Evolutionary conservation across 2,113 vertebrate species (phyloP).

Genomic region (Pandion haliaetus): DNA sequence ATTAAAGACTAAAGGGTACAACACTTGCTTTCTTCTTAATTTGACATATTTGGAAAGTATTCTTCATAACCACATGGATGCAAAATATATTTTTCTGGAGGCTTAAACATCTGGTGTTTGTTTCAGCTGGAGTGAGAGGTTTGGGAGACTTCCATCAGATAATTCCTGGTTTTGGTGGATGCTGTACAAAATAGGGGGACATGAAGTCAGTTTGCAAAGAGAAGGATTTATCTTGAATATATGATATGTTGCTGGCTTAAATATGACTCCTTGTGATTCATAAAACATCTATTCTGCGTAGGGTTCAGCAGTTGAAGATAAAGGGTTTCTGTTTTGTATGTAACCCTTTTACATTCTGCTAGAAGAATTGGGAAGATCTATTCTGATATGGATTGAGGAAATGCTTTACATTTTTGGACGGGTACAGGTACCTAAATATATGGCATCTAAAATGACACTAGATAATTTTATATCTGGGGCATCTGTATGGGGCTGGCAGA

Average conservation of each 20-base stretch:
- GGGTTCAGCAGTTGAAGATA: neutral
- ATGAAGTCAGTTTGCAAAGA: neutral
- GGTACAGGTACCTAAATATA: neutral
- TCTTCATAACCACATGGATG: neutral
- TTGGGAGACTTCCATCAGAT: neutral
- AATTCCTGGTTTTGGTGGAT: neutral
- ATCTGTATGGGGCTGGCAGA: neutral
- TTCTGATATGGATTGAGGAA: neutral
- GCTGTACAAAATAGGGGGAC: neutral
- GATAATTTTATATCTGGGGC: neutral
- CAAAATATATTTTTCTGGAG: neutral
- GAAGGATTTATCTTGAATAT: slow-evolving; percentile 3
- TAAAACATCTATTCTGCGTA: neutral
- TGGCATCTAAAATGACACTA: neutral
- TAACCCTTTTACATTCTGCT: neutral
- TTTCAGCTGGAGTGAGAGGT: neutral
- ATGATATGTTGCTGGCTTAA: slow-evolving; percentile 41
- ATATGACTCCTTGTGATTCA: neutral
- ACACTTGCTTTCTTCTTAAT: neutral
- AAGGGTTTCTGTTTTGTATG: slow-evolving; percentile 16
- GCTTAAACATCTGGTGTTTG: neutral
- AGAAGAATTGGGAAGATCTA: neutral
- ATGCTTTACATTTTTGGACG: neutral
- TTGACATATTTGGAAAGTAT: neutral
- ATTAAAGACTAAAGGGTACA: neutral